phyloP scores from a whole-genome alignment of 1,140 invertebrate species.

The Batillaria attramentaria region DNA sequence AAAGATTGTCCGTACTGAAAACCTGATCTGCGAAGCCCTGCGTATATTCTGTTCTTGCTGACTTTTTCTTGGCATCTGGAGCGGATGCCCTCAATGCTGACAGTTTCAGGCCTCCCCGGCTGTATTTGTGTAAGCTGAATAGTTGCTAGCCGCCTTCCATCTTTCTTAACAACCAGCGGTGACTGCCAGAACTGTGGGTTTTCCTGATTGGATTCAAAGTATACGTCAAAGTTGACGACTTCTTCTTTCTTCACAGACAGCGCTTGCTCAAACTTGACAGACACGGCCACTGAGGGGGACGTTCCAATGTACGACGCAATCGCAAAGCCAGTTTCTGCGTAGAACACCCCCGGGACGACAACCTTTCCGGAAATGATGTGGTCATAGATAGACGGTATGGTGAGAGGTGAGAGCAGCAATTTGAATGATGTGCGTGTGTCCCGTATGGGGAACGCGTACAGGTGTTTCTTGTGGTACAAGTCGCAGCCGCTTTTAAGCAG shows the following conservation, averaged over 20 bases:
- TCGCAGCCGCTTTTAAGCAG: neutral
- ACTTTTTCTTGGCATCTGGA: constrained; percentile 39
- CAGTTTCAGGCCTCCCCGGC: no score
- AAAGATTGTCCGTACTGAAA: constrained; percentile 48
- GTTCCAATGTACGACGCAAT: constrained; percentile 19
- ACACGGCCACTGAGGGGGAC: constrained; percentile 1
- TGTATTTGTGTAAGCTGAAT: neutral
- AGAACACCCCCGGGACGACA: constrained; percentile 43
- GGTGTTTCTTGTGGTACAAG: neutral
- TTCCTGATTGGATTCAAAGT: neutral
- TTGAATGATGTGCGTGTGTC: constrained; percentile 16
- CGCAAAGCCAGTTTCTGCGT: constrained; percentile 40
- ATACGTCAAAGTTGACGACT: neutral
- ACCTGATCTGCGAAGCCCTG: constrained; percentile 39
- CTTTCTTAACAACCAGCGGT: neutral
- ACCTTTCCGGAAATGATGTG: constrained; percentile 36
- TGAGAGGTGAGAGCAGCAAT: constrained; percentile 23
- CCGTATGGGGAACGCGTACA: neutral
- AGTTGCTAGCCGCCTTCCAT: neutral
- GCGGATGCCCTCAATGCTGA: no score
- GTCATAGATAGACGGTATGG: constrained; percentile 36
- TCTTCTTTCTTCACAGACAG: constrained; percentile 9
- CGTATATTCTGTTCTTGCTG: constrained; percentile 45
- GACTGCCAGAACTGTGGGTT: neutral
- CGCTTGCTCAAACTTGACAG: constrained; percentile 29